A percentile compares a stretch with the other conserved stretches of the same genome.
These are phyloP conservation scores for Cepaea hortensis DNA, from an alignment of 2,888 invertebrate species.

Conservation along the genomic window DNA sequence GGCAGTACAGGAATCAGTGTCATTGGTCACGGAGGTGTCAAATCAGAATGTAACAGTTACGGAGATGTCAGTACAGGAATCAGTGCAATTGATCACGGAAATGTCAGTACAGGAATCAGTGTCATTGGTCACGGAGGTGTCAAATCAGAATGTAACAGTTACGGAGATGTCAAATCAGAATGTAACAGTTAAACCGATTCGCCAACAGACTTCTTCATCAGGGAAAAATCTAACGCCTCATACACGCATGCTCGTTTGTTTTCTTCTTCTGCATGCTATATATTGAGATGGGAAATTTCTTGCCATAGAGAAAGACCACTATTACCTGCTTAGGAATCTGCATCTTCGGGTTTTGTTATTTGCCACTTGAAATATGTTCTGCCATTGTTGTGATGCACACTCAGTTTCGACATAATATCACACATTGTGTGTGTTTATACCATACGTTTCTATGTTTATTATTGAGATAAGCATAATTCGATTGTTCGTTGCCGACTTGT, in stretches of 20 bases:
- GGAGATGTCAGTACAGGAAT: no score
- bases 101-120: no score
- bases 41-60: no score
- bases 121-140: no score
- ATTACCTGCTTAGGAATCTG: neutral
- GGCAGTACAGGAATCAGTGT: no score
- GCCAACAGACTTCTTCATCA: no score
- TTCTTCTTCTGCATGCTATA: no score
- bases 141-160: neutral
- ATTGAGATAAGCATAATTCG: conserved; percentile 1
- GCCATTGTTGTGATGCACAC: neutral
- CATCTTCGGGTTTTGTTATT: neutral
- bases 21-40: no score
- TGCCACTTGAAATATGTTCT: neutral
- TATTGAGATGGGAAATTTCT: no score
- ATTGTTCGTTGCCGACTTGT: neutral
- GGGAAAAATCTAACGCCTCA: neutral
- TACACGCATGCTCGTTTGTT: neutral
- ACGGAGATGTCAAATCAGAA: conserved; percentile 48
- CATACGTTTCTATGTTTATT: neutral
- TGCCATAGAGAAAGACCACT: conserved; percentile 1
- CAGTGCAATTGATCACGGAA: no score
- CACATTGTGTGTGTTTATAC: neutral
- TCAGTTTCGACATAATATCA: neutral
- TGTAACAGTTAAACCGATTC: no score